These are phyloP conservation scores for Melinaea menophilus DNA, from an alignment of 2,888 invertebrate genomes.

Conservation along the genomic window DNA sequence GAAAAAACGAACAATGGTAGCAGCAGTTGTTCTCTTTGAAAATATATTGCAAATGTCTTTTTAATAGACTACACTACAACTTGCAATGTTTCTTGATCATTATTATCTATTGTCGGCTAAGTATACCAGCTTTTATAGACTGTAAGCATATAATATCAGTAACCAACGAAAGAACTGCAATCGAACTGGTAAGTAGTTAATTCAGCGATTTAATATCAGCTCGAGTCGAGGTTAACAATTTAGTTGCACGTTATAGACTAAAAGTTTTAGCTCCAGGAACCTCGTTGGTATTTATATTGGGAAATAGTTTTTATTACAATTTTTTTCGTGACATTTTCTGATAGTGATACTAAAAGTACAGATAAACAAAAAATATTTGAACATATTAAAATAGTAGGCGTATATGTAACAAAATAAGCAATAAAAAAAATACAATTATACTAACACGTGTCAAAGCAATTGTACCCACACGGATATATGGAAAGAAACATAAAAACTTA, in stretches of 20 bases:
- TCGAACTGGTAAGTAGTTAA: slow-evolving; percentile 16
- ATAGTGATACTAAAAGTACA: slow-evolving; percentile 11
- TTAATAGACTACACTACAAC: background rate
- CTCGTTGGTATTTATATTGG: slow-evolving; percentile 12
- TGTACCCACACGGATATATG: slow-evolving; percentile 1
- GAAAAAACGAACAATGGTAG: slow-evolving; percentile 19
- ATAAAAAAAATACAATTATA: too few species aligned
- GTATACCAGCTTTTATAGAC: background rate
- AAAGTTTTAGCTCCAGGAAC: slow-evolving; percentile 11
- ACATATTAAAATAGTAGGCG: too few species aligned
- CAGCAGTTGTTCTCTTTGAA: slow-evolving; percentile 17
- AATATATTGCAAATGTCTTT: background rate
- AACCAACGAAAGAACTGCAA: too few species aligned
- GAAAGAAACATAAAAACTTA: slow-evolving; percentile 20
- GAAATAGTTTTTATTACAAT: slow-evolving; percentile 31
- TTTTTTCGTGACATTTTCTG: slow-evolving; percentile 23
- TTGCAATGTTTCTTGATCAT: background rate
- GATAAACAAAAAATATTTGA: too few species aligned
- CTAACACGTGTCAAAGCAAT: too few species aligned
- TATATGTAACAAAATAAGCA: too few species aligned
- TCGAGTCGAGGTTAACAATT: slow-evolving; percentile 6
- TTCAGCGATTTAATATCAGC: background rate
- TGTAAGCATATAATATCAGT: background rate
- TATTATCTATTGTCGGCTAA: background rate
- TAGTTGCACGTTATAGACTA: slow-evolving; percentile 1